phyloP scores from a whole-genome alignment of 1,140 invertebrate species.

The Caenorhabditis inopinata region DNA sequence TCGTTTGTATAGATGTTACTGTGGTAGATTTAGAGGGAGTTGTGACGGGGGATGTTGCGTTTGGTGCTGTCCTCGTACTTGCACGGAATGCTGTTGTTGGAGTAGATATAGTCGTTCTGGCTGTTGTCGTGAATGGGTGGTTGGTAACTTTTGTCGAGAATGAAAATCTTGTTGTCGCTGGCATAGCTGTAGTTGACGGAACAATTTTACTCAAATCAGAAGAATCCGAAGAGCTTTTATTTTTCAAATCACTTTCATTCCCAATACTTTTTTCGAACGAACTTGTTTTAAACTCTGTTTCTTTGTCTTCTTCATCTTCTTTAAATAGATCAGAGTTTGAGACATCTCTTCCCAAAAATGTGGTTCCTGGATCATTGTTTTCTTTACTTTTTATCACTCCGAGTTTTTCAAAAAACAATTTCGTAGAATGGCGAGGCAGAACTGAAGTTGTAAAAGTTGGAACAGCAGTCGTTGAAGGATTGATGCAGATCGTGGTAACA shows the following conservation, averaged over 20 bases:
- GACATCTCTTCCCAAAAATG: slow-evolving; percentile 1
- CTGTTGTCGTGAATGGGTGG: neutral
- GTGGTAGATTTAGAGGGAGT: too few species aligned
- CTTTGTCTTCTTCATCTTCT: neutral
- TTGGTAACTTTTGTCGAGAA: neutral
- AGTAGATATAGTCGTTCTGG: neutral
- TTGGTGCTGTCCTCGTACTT: neutral
- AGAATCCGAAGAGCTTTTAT: neutral
- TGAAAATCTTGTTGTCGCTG: neutral
- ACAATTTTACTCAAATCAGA: too few species aligned
- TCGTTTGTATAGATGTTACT: too few species aligned
- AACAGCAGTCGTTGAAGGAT: neutral
- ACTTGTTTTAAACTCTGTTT: neutral
- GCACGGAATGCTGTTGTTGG: neutral
- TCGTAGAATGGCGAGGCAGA: neutral
- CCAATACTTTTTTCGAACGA: neutral
- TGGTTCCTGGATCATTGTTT: neutral
- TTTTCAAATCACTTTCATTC: neutral
- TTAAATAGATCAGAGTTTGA: neutral
- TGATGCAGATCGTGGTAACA: neutral
- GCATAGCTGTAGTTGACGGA: neutral
- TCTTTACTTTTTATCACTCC: neutral
- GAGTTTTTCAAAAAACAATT: neutral
- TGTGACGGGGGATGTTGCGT: neutral
- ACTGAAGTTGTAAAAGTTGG: neutral